Evolutionary conservation across 2,113 vertebrate species (phyloP).

Genomic region (Salvelinus fontinalis): DNA sequence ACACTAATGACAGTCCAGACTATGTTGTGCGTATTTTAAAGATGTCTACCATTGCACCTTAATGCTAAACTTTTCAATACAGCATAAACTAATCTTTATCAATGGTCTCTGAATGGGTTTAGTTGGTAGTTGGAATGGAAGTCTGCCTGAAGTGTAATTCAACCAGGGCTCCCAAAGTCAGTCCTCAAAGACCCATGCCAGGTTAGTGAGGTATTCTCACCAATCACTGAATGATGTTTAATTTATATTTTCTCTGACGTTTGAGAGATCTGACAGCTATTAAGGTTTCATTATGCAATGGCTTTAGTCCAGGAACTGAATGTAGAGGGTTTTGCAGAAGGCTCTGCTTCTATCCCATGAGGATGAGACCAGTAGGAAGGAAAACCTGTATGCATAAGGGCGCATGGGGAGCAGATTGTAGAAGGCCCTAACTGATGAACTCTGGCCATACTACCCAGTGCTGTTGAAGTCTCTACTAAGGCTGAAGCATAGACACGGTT

Average conservation of each 20-base stretch:
- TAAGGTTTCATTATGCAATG: neutral
- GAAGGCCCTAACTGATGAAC: too few species aligned
- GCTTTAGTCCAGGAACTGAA: neutral
- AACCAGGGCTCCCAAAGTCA: neutral
- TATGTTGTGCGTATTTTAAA: neutral
- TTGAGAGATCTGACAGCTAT: neutral
- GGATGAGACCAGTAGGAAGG: neutral
- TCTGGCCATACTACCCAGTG: slow-evolving; percentile 40
- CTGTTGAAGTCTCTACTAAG: slow-evolving; percentile 56
- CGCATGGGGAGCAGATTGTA: too few species aligned
- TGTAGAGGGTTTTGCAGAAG: neutral
- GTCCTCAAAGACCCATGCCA: neutral
- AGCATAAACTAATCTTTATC: neutral
- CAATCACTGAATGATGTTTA: neutral
- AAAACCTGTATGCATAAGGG: too few species aligned
- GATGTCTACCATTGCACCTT: neutral
- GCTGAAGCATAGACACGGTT: slow-evolving; percentile 50
- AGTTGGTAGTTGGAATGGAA: neutral
- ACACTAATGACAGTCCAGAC: slow-evolving; percentile 7
- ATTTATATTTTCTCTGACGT: neutral
- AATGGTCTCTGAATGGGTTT: slow-evolving; percentile 2
- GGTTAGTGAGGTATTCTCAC: neutral
- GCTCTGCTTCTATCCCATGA: neutral
- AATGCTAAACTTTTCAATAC: neutral
- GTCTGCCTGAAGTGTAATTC: neutral